Evolutionary conservation across 2,888 invertebrate species (phyloP).

Genomic region (Magallana nippona): DNA sequence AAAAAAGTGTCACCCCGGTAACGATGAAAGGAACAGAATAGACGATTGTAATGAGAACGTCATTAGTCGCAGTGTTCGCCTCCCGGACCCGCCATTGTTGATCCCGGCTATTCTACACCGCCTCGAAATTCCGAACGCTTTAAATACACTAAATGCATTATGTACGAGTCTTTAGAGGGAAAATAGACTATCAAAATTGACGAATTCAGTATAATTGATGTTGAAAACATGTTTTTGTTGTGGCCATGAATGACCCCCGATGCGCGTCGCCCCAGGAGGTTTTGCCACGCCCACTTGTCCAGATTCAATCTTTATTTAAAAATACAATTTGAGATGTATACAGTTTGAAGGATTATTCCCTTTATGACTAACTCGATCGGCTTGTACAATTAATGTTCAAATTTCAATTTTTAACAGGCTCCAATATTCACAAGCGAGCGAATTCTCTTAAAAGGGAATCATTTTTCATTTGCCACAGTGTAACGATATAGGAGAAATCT

Average conservation of each 20-base stretch:
- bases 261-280: constrained; percentile 39
- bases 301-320: constrained; percentile 45
- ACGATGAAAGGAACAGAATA: constrained; percentile 42
- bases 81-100: constrained; percentile 38
- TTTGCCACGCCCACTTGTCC: constrained; percentile 36
- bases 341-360: constrained; percentile 23
- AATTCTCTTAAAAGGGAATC: constrained; percentile 20
- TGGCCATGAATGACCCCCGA: constrained; percentile 41
- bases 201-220: constrained; percentile 45
- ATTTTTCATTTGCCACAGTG: constrained; percentile 33
- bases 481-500: constrained; percentile 15
- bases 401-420: constrained; percentile 24
- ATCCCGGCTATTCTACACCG: constrained; percentile 45
- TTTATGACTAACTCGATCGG: constrained; percentile 33
- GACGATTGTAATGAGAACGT: constrained; percentile 37
- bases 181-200: constrained; percentile 40
- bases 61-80: constrained; percentile 37
- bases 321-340: constrained; percentile 33
- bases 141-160: constrained; percentile 46
- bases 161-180: constrained; percentile 35
- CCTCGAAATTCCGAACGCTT: constrained; percentile 46
- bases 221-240: constrained; percentile 47
- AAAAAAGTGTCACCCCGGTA: constrained; percentile 49
- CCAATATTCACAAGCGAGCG: constrained; percentile 29
- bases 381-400: constrained; percentile 26